Conservation (phyloP, 2,888 invertebrate species). For the Cheilosia scutellata region DNA sequence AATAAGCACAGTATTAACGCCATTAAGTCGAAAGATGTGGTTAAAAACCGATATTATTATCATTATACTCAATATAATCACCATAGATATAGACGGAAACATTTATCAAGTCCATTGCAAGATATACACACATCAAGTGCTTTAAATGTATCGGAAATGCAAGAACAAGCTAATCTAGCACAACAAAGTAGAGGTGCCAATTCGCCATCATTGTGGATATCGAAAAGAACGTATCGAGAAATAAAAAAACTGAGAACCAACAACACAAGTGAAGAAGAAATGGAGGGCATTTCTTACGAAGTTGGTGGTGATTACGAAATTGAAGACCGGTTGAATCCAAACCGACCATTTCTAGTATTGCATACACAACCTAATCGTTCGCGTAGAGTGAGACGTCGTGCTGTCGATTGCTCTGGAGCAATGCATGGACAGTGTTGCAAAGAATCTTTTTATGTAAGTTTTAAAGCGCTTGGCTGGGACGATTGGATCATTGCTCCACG, state of each 20-base stretch:
- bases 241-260: conserved; percentile 20
- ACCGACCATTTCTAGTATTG: conserved; percentile 93
- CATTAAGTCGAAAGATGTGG: conserved; percentile 16
- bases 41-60: conserved; percentile 46
- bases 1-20: conserved; percentile 14
- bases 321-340: conserved; percentile 85
- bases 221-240: conserved; percentile 28
- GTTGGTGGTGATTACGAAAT: conserved; percentile 56
- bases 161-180: conserved; percentile 16
- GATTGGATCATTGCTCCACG: conserved; percentile 96
- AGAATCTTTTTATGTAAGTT: conserved; percentile 95
- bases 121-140: neutral
- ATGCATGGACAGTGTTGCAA: conserved; percentile 91
- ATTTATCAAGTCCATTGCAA: conserved; percentile 26
- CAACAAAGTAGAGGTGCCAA: conserved; percentile 1
- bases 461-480: conserved; percentile 96
- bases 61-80: conserved; percentile 53
- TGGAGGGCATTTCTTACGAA: conserved; percentile 81
- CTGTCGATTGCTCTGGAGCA: conserved; percentile 91
- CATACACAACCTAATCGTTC: conserved; percentile 90
- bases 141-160: conserved; percentile 13
- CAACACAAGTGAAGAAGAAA: neutral
- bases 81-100: conserved; percentile 65
- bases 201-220: conserved; percentile 17
- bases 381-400: conserved; percentile 90